Conservation (phyloP, 2,797 vertebrate species). For the Paramormyrops hopkinsi region DNA sequence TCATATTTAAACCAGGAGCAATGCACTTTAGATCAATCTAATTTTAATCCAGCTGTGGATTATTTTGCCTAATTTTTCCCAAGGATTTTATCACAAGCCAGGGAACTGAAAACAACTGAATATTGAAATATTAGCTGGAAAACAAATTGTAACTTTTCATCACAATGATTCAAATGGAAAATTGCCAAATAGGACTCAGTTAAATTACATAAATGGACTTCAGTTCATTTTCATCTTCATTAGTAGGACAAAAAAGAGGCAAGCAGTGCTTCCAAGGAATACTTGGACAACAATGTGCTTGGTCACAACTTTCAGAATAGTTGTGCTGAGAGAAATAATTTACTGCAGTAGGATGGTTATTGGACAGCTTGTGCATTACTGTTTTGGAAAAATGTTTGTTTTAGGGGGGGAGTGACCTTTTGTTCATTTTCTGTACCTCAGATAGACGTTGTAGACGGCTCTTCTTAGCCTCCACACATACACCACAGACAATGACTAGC, state of each 20-base stretch:
- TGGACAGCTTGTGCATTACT: not conserved
- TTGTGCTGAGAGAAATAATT: not conserved
- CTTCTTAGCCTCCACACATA: not conserved
- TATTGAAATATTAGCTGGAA: not conserved
- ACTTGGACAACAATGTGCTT: not conserved
- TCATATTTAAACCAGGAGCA: not conserved
- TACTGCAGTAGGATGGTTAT: not conserved
- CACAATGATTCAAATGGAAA: not conserved
- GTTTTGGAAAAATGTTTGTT: not conserved
- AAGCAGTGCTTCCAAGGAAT: not conserved
- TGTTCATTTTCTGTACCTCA: not conserved
- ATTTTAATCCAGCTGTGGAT: constrained; percentile 16
- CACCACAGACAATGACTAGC: not conserved
- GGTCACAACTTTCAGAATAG: not conserved
- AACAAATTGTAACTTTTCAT: constrained; percentile 1
- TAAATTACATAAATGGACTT: constrained; percentile 7
- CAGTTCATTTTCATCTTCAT: not conserved
- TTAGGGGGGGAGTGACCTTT: not conserved
- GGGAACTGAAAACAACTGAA: not conserved
- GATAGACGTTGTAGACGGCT: not conserved
- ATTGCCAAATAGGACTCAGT: not conserved
- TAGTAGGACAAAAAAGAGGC: not conserved
- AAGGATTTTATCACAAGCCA: not conserved
- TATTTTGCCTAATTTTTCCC: not conserved
- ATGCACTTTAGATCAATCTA: constrained; percentile 14